Evolutionary conservation across 1,140 invertebrate genomes (phyloP).

Genomic region (Saccostrea glomerata): DNA sequence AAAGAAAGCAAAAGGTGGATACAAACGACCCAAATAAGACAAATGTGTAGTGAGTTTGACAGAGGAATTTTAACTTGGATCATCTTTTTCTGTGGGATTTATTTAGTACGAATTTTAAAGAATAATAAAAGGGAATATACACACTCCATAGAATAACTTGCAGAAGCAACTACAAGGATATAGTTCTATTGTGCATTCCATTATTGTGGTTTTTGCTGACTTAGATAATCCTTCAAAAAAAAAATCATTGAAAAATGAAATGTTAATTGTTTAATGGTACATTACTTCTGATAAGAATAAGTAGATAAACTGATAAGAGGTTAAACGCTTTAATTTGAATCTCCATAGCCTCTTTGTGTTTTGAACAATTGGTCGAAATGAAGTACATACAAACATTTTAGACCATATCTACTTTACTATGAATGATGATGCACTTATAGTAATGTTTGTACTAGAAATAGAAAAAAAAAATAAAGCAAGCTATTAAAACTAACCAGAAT

Average conservation of each 20-base stretch:
- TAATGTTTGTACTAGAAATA: background rate
- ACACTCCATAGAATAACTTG: background rate
- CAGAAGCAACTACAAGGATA: background rate
- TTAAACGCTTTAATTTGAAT: too few species aligned
- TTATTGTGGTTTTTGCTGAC: too few species aligned
- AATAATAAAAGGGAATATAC: background rate
- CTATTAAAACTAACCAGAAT: background rate
- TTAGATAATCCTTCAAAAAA: too few species aligned
- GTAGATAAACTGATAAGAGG: too few species aligned
- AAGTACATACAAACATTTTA: background rate
- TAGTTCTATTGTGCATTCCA: too few species aligned
- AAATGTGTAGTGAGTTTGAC: background rate
- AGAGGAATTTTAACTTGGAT: background rate
- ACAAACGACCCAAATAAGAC: slow-evolving; percentile 59
- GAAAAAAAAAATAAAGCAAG: background rate
- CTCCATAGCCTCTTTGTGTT: too few species aligned
- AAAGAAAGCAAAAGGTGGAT: slow-evolving; percentile 65
- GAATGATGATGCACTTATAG: background rate
- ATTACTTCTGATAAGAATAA: too few species aligned
- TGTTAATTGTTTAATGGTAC: too few species aligned
- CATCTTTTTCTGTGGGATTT: background rate
- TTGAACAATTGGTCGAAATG: too few species aligned
- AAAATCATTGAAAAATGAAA: too few species aligned
- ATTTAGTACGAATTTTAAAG: background rate
- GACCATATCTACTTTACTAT: background rate